Evolutionary conservation across 2,797 vertebrate species (phyloP), one percentile per base, ranked within the genome.

Genomic region (Diplodus sargus): DNA sequence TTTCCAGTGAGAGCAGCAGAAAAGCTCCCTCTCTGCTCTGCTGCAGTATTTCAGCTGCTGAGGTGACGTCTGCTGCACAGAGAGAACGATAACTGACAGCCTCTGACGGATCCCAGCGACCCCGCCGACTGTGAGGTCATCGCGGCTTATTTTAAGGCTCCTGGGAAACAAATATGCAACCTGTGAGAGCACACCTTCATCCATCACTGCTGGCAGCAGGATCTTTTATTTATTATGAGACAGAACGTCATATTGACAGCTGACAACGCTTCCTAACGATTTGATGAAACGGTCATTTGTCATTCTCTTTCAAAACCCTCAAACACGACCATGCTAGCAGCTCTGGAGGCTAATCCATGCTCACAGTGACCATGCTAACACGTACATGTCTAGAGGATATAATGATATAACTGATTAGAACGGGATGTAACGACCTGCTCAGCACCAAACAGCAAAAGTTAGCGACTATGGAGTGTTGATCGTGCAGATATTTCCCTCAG

Each of bases 1-100:
- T 74, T 34, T 57, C 51, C 80, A 67, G 81, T 48, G 57, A 78
- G 60, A 71, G 60, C 64, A 54, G 73, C 43, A 51, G 63, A 89
- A 39, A 6, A 57, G 54, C 34, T 65, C 63, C 25, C 12, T 66
- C 47, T 25, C 47, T 20, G n/a, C 17, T 48, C 30, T 57, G 61
- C 67, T 63, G 79, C 72, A 63, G 64, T 9, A 28, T 8, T 65
- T 65, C 5, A 60, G 65, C 60, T 66, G 48, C 30, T 67, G 58
- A 52, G 34, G 56, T 72, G 70, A 62, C 17, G 60, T 77, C 72
- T 53, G 59, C 57, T 70, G 76, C 69, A 67, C 25, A 25, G 54
- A 30, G 49, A 54, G 73, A 30, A 52, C 54, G 73, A 81, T 73
- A 57, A 48, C 48, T 20, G 47, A 51, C 30, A 2, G 20, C 52